Percentiles rank a stretch among this genome's conserved stretches.
These are phyloP conservation scores for Morone saxatilis DNA, from an alignment of 2,113 vertebrate genomes.

Conservation along the genomic window DNA sequence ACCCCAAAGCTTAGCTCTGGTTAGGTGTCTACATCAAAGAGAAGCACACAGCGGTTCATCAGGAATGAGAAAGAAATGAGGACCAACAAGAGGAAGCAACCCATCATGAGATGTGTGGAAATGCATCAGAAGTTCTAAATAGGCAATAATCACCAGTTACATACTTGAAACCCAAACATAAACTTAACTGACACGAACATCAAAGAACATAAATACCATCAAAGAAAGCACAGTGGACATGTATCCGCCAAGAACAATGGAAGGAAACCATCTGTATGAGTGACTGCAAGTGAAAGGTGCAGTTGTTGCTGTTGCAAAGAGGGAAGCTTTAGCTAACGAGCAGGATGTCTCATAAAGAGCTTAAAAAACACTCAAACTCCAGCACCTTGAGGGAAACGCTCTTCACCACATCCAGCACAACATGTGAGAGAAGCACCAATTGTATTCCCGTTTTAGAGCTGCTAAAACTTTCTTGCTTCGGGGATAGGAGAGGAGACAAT, in stretches of 20 bases:
- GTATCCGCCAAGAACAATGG: not conserved
- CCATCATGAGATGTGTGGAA: not conserved
- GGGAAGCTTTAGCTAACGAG: conserved; percentile 31
- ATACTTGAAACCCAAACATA: not conserved
- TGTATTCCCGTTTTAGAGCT: conserved; percentile 41
- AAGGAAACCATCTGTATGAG: not conserved
- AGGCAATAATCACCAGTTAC: not conserved
- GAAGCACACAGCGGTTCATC: not conserved
- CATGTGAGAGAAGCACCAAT: conserved; percentile 8
- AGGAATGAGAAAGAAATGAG: not conserved
- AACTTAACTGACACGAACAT: too few species aligned
- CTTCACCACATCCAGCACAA: not conserved
- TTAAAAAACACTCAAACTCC: not conserved
- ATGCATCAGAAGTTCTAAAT: not conserved
- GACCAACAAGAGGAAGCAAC: not conserved
- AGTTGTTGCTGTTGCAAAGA: not conserved
- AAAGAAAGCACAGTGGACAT: not conserved
- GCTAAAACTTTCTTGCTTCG: conserved; percentile 27
- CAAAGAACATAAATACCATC: not conserved
- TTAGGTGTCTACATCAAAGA: conserved; percentile 13
- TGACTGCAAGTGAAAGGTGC: not conserved
- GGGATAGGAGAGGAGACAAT: conserved; percentile 19
- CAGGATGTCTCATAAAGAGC: conserved; percentile 23
- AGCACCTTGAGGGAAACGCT: conserved; percentile 25
- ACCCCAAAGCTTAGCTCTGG: not conserved